phyloP scores from a whole-genome alignment of 2,797 vertebrate species.

The Melanotaenia trifasciata region DNA sequence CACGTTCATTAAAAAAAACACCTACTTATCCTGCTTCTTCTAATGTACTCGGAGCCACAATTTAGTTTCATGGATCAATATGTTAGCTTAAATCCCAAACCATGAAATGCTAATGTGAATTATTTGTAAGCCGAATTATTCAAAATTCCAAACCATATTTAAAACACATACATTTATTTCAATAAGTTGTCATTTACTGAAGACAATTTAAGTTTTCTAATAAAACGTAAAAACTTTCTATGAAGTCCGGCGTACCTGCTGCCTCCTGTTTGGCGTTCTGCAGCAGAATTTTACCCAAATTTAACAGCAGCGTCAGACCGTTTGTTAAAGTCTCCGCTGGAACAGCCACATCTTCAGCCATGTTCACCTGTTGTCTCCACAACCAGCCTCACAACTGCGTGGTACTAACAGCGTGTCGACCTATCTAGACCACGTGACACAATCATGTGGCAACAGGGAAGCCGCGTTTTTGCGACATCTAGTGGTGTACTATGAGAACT shows the following conservation, averaged over 20 bases:
- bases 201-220: no score
- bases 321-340: slow-evolving; percentile 40
- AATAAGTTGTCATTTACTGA: accelerated
- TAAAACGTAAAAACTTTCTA: not conserved
- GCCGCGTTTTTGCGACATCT: not conserved
- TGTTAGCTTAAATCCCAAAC: not conserved
- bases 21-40: not conserved
- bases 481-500: not conserved
- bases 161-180: accelerated
- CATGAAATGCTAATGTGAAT: accelerated
- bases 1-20: not conserved
- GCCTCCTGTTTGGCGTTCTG: slow-evolving; percentile 53
- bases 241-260: slow-evolving; percentile 48
- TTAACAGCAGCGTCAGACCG: slow-evolving; percentile 50
- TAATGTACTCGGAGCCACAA: no score
- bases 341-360: slow-evolving; percentile 49
- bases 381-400: not conserved
- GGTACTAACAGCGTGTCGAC: not conserved
- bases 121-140: slow-evolving; percentile 6
- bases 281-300: slow-evolving; percentile 42
- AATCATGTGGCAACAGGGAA: no score
- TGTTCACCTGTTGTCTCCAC: not conserved
- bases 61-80: no score
- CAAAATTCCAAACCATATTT: not conserved
- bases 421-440: not conserved